Conservation (phyloP, 2,113 vertebrate genomes). For the Pelmatolapia mariae region DNA sequence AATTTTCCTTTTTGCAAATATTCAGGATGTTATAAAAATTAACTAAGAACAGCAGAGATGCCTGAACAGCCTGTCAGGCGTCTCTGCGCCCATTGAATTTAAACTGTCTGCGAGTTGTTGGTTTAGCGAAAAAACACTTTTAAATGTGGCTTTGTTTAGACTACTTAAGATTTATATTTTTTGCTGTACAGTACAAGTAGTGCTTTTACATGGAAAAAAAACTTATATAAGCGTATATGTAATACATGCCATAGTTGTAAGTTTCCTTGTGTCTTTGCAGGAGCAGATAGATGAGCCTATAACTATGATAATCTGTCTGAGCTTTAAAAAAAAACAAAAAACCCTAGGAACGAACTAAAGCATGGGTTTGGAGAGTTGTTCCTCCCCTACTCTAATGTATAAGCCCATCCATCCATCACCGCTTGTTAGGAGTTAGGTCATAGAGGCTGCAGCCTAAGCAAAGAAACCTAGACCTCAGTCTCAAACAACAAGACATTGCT, state of each 20-base stretch:
- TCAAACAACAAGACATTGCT: neutral
- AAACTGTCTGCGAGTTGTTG: neutral
- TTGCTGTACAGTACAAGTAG: neutral
- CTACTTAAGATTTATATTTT: neutral
- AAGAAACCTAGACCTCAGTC: neutral
- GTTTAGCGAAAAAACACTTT: neutral
- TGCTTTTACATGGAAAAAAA: neutral
- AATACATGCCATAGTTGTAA: neutral
- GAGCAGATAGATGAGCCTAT: neutral
- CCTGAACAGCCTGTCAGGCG: neutral
- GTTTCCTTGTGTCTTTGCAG: neutral
- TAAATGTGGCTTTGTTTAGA: neutral
- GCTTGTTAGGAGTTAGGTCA: neutral
- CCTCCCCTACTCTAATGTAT: neutral
- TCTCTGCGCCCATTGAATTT: neutral
- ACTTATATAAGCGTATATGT: neutral
- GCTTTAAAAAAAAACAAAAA: fast-evolving
- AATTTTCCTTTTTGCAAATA: neutral
- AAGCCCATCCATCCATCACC: neutral
- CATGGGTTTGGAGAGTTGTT: neutral
- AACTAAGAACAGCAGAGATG: neutral
- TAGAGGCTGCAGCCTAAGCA: neutral
- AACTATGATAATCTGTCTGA: neutral
- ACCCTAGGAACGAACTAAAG: neutral
- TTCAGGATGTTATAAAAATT: neutral